Base-by-base conservation (phyloP, 2,113 vertebrate genomes). In the Parotia lawesii region DNA sequence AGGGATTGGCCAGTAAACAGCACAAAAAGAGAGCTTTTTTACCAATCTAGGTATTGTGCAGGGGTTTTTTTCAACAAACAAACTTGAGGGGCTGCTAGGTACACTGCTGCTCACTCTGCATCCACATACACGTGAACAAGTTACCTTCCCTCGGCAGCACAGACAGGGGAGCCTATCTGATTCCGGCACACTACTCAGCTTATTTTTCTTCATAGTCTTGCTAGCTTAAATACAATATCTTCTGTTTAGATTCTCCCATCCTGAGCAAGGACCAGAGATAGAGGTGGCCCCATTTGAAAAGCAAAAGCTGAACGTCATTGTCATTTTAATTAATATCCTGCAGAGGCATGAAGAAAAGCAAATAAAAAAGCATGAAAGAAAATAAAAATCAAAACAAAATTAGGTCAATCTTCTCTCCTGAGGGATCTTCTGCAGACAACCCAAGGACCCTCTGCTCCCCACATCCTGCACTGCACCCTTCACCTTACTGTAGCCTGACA, bases 281-380 rank as follows among this genome's bases (percentile, higher is more conserved):
- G 60, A 94, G 76, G 44, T 88, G 91, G 90, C 79, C 77, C 85
- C 65, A 33, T 87, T 81, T 91, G 76, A 90, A 93, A 94, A 85
- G 87, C 85, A 93, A 94, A 94, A 93, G 78, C 85, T 91, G 87
- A 93, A 94, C 0, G 24, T 76, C 90, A 91, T 93, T 94, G 95
- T 91, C 82, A 91, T 94, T 89, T 93, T 95, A 96, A 94, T 95
- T 94, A 93, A 83, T 92, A 96, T 64, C 93, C 95, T 91, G 91
- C 87, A 80, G 93, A 83, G 78, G 60, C 82, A 90, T 0, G 5
- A 90, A 90, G 75, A 79, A 95, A 85, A 87, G 85, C 91, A 96
- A 95, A 95, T 87, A 91, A 83, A 85, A 85, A 89, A 37, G 71
- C 67, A 93, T 87, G 89, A 85, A 94, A 88, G 89, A 96, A 91